phyloP scores from a whole-genome alignment of 2,888 invertebrate genomes.

The Oeneis ivallda region DNA sequence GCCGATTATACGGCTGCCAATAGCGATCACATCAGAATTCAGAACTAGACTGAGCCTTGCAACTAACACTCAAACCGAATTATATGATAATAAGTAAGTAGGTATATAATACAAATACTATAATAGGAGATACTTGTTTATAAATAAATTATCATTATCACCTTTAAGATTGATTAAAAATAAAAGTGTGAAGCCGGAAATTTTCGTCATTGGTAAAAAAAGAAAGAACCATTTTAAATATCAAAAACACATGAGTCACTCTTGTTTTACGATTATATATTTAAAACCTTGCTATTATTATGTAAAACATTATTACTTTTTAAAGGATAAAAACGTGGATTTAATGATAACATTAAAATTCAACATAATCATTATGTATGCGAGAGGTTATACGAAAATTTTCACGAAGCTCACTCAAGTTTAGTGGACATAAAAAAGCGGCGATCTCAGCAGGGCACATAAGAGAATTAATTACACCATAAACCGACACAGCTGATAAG shows the following conservation, averaged over 20 bases:
- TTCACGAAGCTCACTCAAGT: slow-evolving; percentile 34
- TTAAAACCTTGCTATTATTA: too few species aligned
- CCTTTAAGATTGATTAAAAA: too few species aligned
- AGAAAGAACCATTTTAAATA: too few species aligned
- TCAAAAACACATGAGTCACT: too few species aligned
- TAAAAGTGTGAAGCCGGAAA: too few species aligned
- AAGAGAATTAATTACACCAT: slow-evolving; percentile 48
- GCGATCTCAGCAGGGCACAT: slow-evolving; percentile 42
- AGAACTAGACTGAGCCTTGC: slow-evolving; percentile 26
- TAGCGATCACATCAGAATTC: slow-evolving; percentile 23
- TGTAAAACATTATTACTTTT: background rate
- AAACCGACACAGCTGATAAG: slow-evolving; percentile 51
- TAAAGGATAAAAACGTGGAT: background rate
- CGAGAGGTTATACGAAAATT: slow-evolving; percentile 20
- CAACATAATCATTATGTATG: slow-evolving; percentile 14
- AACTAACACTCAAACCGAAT: background rate
- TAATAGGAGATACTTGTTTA: too few species aligned
- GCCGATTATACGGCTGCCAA: slow-evolving; percentile 43
- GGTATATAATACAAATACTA: too few species aligned
- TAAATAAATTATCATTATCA: too few species aligned
- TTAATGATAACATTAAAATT: background rate
- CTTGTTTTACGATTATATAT: background rate
- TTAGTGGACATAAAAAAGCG: slow-evolving; percentile 36
- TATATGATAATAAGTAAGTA: background rate
- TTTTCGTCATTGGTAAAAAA: too few species aligned